Conservation (phyloP, 2,797 vertebrate species). For the Enteromius paludinosus region DNA sequence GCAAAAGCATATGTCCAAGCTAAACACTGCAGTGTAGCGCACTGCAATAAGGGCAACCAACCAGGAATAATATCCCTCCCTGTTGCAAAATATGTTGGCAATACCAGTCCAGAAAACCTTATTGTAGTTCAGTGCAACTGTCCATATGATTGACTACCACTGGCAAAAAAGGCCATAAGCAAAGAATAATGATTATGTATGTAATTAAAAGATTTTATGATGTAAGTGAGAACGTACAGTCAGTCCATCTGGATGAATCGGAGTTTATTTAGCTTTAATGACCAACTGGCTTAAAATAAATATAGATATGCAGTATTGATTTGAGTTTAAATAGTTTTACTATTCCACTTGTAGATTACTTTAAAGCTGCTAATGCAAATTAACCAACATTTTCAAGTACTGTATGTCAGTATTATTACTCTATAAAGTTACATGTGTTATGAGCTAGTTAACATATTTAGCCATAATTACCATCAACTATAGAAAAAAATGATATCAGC, state of each 20-base stretch:
- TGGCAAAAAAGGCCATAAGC: not conserved
- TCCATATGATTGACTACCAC: not conserved
- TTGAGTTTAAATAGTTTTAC: not conserved
- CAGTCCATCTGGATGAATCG: not conserved
- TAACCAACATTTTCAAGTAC: not conserved
- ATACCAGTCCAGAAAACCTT: constrained; percentile 5
- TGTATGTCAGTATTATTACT: not conserved
- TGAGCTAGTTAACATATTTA: not conserved
- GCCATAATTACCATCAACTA: not conserved
- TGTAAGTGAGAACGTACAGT: not conserved
- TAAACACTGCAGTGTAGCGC: constrained; percentile 1
- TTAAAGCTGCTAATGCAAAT: not conserved
- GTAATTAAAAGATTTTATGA: not conserved
- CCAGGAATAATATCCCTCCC: not conserved
- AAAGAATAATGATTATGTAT: not conserved
- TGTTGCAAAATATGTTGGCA: constrained; percentile 21
- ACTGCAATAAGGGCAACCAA: constrained; percentile 13
- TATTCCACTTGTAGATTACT: not conserved
- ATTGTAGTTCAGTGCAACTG: not conserved
- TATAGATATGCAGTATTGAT: not conserved
- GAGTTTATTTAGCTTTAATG: not conserved
- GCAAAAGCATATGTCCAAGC: not conserved
- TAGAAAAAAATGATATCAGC: not conserved
- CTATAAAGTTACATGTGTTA: not conserved
- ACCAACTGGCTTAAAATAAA: not conserved